Base-by-base conservation (phyloP, 1,140 invertebrate genomes). In the Daktulosphaira vitifoliae region DNA sequence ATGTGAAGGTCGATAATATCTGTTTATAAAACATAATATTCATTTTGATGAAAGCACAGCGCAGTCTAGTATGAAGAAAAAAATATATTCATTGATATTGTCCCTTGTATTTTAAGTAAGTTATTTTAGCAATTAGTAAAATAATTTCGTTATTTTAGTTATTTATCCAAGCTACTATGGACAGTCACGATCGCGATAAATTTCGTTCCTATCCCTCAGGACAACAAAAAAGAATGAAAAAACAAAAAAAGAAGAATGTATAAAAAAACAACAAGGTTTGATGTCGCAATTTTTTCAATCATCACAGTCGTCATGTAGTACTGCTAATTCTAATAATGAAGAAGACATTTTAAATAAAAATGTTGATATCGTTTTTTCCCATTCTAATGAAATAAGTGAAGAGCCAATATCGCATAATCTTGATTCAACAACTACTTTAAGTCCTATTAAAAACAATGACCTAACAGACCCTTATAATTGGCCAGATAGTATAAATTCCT, bases 141-240 rank as follows among this genome's bases (percentile, higher is more conserved):
- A 46, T 46, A 46, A 46, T 46, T 46, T 46, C 18, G 5, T 46
- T 46, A 46, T 46, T 46, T 46, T 46, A 46, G 42, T 46, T 46
- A 46, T 20, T 46, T 46, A 46, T 46, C 5, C 18, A 46, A 46
- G 16, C 0, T 46, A 46, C 16, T 20, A 46, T 46, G 18, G 42
- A 46, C 42, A 46, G 18, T 46, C 42, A 46, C 42, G 42, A 20
- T 46, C 42, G 42, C 9, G 5, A 46, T 46, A 46, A 46, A 46
- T 46, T 46, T 46, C 15, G 42, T 44, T 44, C 39, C 15, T 44
- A 44, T 44, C 15, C 39, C 15, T 44, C 39, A 16, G 39, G 15
- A 16, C 15, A 44, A 15, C 15, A 16, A 16, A 44, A 44, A 44
- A 44, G 15, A n/a, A 44, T n/a, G n/a, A 44, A n/a, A n/a, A n/a